These are phyloP conservation scores for Polypterus bichir DNA, from an alignment of 2,113 vertebrate genomes.

Conservation along the genomic window DNA sequence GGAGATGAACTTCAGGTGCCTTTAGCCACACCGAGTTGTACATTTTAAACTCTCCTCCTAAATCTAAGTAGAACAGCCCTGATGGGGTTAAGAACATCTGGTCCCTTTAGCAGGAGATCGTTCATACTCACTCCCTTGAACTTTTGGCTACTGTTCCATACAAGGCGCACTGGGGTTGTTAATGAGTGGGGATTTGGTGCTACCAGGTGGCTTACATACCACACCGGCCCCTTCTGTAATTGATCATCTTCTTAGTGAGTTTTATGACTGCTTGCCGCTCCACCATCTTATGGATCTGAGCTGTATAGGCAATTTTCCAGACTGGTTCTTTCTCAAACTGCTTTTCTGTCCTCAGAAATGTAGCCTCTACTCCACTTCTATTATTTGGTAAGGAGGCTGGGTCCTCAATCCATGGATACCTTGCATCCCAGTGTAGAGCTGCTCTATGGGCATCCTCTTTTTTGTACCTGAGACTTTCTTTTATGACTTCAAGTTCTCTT, in stretches of 20 bases:
- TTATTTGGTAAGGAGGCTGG: too few species aligned
- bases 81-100: not conserved
- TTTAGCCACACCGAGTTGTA: slow-evolving; percentile 15
- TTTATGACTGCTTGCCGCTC: slow-evolving; percentile 6
- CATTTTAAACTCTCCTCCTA: slow-evolving; percentile 8
- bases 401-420: too few species aligned
- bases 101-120: slow-evolving; percentile 6
- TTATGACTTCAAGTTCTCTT: too few species aligned
- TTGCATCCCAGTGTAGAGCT: too few species aligned
- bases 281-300: slow-evolving; percentile 10
- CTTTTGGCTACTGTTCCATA: slow-evolving; percentile 16
- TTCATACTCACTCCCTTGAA: slow-evolving; percentile 12
- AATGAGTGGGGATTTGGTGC: slow-evolving; percentile 12
- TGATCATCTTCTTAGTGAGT: not conserved
- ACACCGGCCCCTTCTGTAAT: not conserved
- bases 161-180: slow-evolving; percentile 12
- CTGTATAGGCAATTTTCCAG: slow-evolving; percentile 7
- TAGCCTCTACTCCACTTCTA: too few species aligned
- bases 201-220: slow-evolving; percentile 9
- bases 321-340: not conserved
- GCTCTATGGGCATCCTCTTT: too few species aligned
- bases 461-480: too few species aligned
- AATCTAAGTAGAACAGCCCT: slow-evolving; percentile 10
- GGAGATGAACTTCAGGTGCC: slow-evolving; percentile 10
- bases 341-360: too few species aligned